Percentiles rank a stretch among this genome's conserved stretches.
These are phyloP conservation scores for Bedellia somnulentella DNA, from an alignment of 2,888 invertebrate species.

Conservation along the genomic window DNA sequence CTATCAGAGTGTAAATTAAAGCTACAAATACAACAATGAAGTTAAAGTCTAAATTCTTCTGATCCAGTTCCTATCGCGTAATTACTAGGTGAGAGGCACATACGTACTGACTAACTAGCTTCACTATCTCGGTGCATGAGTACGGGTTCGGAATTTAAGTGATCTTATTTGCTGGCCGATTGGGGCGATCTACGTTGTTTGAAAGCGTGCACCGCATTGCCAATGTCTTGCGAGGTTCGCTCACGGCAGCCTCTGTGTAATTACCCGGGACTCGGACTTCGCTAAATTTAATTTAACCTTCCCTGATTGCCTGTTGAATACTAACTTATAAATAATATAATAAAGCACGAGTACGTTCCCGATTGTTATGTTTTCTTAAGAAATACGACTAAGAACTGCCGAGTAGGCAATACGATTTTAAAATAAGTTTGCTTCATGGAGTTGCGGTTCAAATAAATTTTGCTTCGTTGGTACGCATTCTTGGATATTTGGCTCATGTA, in stretches of 20 bases:
- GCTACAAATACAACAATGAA: not conserved
- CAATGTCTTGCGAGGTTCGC: constrained; percentile 32
- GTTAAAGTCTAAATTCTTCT: too few relatives aligned
- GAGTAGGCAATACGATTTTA: too few relatives aligned
- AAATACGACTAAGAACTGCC: too few relatives aligned
- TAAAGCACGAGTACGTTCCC: too few relatives aligned
- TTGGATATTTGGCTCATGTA: too few relatives aligned
- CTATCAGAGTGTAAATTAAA: not conserved
- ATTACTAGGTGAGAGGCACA: constrained; percentile 28
- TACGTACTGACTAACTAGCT: constrained; percentile 36
- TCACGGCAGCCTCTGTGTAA: constrained; percentile 35
- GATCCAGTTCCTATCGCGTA: constrained; percentile 47
- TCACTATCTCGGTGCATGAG: constrained; percentile 38
- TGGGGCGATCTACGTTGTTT: constrained; percentile 27
- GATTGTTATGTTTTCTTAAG: too few relatives aligned
- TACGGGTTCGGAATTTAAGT: constrained; percentile 52
- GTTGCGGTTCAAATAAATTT: too few relatives aligned
- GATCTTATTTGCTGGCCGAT: constrained; percentile 48
- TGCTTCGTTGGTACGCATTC: too few relatives aligned
- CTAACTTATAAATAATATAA: too few relatives aligned
- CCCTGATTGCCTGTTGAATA: too few relatives aligned
- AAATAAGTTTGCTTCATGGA: too few relatives aligned
- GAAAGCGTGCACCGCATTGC: constrained; percentile 37
- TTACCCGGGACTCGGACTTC: constrained; percentile 31
- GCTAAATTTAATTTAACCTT: constrained; percentile 10